Percentiles rank a stretch among this genome's conserved stretches.
phyloP scores from a whole-genome alignment of 1,140 invertebrate genomes.

The Hyles vespertilio region DNA sequence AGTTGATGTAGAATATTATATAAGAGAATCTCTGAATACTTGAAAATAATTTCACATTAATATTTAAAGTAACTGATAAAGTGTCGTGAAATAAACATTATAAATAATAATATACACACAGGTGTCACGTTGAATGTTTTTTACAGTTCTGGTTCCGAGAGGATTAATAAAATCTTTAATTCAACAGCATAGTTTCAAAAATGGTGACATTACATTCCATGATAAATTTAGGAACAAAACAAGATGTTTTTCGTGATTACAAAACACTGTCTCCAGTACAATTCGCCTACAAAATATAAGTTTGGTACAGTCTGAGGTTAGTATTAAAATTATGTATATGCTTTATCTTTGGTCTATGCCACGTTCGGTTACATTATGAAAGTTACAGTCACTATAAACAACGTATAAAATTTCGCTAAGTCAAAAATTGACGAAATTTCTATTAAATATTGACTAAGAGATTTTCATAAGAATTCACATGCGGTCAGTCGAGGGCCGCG shows the following conservation, averaged over 20 bases:
- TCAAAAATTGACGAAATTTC: constrained; percentile 74
- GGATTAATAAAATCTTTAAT: too few species aligned
- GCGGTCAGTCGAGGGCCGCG: constrained; percentile 39
- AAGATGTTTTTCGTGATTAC: background rate
- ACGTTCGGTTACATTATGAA: constrained; percentile 60
- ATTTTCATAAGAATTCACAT: constrained; percentile 74
- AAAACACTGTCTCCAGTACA: constrained; percentile 22
- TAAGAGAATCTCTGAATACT: background rate
- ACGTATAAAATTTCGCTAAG: constrained; percentile 75
- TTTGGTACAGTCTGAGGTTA: constrained; percentile 72
- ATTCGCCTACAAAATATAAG: constrained; percentile 55
- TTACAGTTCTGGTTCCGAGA: too few species aligned
- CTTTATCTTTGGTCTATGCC: constrained; percentile 71
- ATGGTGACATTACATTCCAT: too few species aligned
- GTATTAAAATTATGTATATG: constrained; percentile 69
- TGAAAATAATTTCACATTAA: too few species aligned
- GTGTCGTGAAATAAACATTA: too few species aligned
- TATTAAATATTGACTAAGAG: constrained; percentile 74
- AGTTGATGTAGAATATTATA: constrained; percentile 45
- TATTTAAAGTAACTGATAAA: too few species aligned
- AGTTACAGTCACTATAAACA: constrained; percentile 66
- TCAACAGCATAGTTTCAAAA: too few species aligned
- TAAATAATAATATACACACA: too few species aligned
- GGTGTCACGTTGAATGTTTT: too few species aligned
- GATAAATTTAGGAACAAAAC: background rate